Percentiles rank a stretch among this genome's conserved stretches.
These are phyloP conservation scores for Corythoichthys intestinalis DNA, from an alignment of 2,113 vertebrate species.

Conservation along the genomic window DNA sequence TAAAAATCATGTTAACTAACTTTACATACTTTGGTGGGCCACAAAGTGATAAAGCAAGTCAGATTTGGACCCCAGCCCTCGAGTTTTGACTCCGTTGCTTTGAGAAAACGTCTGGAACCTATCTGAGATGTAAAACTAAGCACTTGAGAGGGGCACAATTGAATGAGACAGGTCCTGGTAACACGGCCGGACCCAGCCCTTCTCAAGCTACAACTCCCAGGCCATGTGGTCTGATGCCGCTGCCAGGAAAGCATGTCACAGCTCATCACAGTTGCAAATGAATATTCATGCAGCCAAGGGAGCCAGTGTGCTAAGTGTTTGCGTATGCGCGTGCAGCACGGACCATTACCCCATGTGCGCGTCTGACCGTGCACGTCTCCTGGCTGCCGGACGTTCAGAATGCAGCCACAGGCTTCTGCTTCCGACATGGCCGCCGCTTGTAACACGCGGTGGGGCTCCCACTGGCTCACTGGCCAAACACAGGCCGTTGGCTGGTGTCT, in stretches of 20 bases:
- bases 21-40: background rate
- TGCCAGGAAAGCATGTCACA: slow-evolving; percentile 73
- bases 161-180: slow-evolving; percentile 61
- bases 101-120: slow-evolving; percentile 60
- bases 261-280: slow-evolving; percentile 74
- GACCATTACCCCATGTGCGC: background rate
- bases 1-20: background rate
- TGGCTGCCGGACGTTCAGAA: slow-evolving; percentile 18
- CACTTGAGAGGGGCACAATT: slow-evolving; percentile 55
- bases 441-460: slow-evolving; percentile 45
- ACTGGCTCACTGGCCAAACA: slow-evolving; percentile 47
- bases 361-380: slow-evolving; percentile 29
- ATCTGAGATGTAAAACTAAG: slow-evolving; percentile 60
- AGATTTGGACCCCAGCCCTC: background rate
- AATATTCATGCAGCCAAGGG: slow-evolving; percentile 72
- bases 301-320: slow-evolving; percentile 53
- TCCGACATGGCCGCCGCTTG: slow-evolving; percentile 35
- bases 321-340: slow-evolving; percentile 38
- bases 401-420: slow-evolving; percentile 28
- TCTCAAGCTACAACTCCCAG: slow-evolving; percentile 61
- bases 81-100: background rate
- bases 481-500: slow-evolving; percentile 38
- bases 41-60: background rate
- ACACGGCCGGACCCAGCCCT: slow-evolving; percentile 63
- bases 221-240: slow-evolving; percentile 67